These are phyloP conservation scores for Ceratoteleas bidentatus DNA, from an alignment of 1,140 invertebrate genomes.

Conservation along the genomic window DNA sequence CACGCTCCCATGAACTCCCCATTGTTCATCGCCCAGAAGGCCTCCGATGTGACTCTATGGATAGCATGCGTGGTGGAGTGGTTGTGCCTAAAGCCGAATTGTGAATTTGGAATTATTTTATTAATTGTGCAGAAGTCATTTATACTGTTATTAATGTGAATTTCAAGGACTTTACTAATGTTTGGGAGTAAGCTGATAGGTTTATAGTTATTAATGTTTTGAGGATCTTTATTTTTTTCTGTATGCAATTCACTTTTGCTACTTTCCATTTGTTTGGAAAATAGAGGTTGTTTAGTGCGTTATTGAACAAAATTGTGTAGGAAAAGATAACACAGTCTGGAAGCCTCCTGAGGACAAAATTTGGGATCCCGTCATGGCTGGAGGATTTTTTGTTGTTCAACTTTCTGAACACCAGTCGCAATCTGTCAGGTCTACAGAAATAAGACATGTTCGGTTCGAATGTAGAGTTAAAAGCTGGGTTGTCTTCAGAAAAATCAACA, in stretches of 20 bases:
- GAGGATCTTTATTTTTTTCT: constrained; percentile 32
- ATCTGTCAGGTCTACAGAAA: too few relatives aligned
- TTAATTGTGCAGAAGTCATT: not conserved
- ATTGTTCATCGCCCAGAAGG: constrained; percentile 8
- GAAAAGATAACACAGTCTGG: not conserved
- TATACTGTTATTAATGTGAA: constrained; percentile 9
- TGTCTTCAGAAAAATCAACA: too few relatives aligned
- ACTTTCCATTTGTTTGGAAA: constrained; percentile 27
- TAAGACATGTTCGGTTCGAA: too few relatives aligned
- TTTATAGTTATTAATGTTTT: not conserved
- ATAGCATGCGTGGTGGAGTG: constrained; percentile 10
- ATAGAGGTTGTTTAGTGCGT: constrained; percentile 21
- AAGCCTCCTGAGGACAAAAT: constrained; percentile 15
- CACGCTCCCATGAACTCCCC: not conserved
- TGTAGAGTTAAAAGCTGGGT: too few relatives aligned
- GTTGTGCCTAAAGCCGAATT: constrained; percentile 30
- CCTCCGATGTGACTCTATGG: constrained; percentile 6
- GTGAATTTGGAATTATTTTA: constrained; percentile 19
- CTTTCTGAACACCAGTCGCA: too few relatives aligned
- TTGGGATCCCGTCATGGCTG: constrained; percentile 19
- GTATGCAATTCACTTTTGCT: constrained; percentile 14
- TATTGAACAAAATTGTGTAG: constrained; percentile 27
- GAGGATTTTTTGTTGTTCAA: not conserved
- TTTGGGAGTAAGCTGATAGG: constrained; percentile 22
- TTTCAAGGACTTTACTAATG: constrained; percentile 18